phyloP scores from a whole-genome alignment of 2,797 vertebrate genomes.

The Coregonus suidteri region DNA sequence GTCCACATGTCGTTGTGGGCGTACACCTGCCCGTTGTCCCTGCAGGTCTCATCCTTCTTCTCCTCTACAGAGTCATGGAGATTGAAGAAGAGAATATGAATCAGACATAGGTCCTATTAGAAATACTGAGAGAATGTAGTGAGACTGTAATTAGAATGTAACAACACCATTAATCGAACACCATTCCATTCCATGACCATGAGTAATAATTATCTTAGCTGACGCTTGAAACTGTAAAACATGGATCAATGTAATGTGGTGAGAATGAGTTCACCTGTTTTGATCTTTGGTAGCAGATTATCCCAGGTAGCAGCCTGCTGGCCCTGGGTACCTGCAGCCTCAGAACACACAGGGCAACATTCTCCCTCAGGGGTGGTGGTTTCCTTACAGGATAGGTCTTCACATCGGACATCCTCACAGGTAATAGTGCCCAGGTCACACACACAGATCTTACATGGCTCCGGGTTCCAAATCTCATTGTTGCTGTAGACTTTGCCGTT shows the following conservation, averaged over 20 bases:
- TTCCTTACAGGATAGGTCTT: slow-evolving; percentile 74
- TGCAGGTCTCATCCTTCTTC: slow-evolving; percentile 56
- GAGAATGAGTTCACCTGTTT: slow-evolving; percentile 47
- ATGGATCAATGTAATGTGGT: not conserved
- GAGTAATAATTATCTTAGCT: not conserved
- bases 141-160: slow-evolving; percentile 21
- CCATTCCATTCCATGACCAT: not conserved
- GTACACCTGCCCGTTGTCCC: slow-evolving; percentile 75
- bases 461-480: slow-evolving; percentile 73
- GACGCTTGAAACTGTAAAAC: not conserved
- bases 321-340: slow-evolving; percentile 33
- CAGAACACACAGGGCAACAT: slow-evolving; percentile 81
- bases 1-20: slow-evolving; percentile 89
- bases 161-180: not conserved
- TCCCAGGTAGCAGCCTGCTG: not conserved
- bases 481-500: slow-evolving; percentile 32
- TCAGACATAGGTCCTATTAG: not conserved
- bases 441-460: slow-evolving; percentile 81
- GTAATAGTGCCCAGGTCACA: slow-evolving; percentile 83
- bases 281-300: not conserved
- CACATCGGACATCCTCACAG: slow-evolving; percentile 82
- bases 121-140: not conserved
- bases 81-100: not conserved
- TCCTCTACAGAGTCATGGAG: slow-evolving; percentile 22
- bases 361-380: slow-evolving; percentile 75